A percentile compares a stretch with the other conserved stretches of the same genome.
Evolutionary conservation across 2,888 invertebrate species (phyloP).

Genomic region (Pachliopta kotzebuea): DNA sequence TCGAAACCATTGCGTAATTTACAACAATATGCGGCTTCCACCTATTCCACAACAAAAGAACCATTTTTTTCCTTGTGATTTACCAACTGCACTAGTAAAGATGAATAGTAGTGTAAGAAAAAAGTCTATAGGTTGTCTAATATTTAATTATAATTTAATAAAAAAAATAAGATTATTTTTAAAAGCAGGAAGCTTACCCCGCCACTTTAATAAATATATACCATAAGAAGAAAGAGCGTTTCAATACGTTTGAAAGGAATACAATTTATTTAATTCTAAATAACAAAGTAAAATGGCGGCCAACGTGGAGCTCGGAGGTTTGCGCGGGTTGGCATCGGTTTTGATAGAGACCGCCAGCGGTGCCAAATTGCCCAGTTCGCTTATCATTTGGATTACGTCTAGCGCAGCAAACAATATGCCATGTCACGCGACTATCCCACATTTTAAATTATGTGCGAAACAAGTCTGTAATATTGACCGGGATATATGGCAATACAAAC

Average conservation of each 20-base stretch:
- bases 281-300: conserved; percentile 57
- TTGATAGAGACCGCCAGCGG: conserved; percentile 55
- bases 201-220: no score
- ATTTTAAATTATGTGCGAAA: conserved; percentile 49
- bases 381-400: conserved; percentile 71
- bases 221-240: no score
- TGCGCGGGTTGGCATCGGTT: conserved; percentile 63
- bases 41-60: no score
- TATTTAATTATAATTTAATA: no score
- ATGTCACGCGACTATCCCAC: conserved; percentile 38
- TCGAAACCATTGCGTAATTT: no score
- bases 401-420: conserved; percentile 41
- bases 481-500: conserved; percentile 2
- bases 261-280: conserved; percentile 54
- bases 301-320: conserved; percentile 48
- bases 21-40: no score
- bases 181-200: no score
- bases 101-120: no score
- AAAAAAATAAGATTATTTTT: no score
- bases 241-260: conserved; percentile 43
- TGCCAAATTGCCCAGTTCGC: conserved; percentile 75
- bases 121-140: no score
- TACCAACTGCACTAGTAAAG: no score
- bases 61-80: no score
- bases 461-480: conserved; percentile 35